Base-by-base conservation (phyloP, 1,140 invertebrate genomes). In the Amyelois transitella region DNA sequence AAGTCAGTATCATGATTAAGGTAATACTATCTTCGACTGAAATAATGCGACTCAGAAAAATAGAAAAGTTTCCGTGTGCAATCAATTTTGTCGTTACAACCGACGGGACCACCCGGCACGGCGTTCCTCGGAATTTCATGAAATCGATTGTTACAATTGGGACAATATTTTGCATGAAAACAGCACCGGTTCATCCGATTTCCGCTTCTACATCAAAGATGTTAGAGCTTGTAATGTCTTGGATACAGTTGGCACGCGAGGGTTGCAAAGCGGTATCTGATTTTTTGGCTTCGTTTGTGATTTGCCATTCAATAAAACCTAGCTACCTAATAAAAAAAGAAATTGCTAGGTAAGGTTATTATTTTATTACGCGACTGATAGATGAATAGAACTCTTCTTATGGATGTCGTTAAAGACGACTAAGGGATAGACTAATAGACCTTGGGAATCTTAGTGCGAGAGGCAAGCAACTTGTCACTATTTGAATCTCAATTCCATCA, bases 141-240 rank as follows among this genome's bases (percentile, higher is more conserved):
- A 44, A 53, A 53, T 53, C 51, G 50, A 51, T 51, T 28, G 6
- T 0, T n/a, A 17, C 10, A 44, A 44, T 44, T 53, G 51, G 51
- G 51, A 53, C 51, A 43, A 22, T 53, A 51, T 38, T 53, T 25
- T 53, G 51, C 51, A 53, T 53, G 25, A 53, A 20, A 18, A 12
- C 14, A 18, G 20, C 19, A 21, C 19, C 4, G 2, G 8, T 48
- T 48, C 45, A 48, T 0, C 1, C 21, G 0, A 48, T n/a, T n/a
- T 21, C 21, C 7, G 18, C 4, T 22, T 48, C 45, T 48, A 48
- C n/a, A 3, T n/a, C 20, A 14, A 12, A 12, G 10, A 12, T 19
- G n/a, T 44, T 44, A 44, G 38, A 44, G 14, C 24, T 19, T n/a
- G 18, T 5, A 44, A 24, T 44, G 12, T 1, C 17, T 22, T 44